These are phyloP conservation scores for Chromoteleia sp. DNA, from an alignment of 2,888 invertebrate genomes.

Conservation along the genomic window DNA sequence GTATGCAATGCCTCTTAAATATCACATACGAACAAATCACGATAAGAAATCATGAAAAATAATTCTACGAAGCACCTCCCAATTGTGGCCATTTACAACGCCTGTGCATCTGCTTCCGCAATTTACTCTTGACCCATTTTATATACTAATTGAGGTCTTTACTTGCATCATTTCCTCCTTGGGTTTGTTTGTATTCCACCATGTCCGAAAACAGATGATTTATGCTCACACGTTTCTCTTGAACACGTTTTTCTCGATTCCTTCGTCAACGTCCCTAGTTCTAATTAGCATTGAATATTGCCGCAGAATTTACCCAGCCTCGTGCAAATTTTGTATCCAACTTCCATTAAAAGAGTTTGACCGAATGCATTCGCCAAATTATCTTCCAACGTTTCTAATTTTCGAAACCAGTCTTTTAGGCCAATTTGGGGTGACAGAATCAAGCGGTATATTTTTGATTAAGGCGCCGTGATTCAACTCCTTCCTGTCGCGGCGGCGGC, in stretches of 20 bases:
- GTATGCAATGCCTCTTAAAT: too few species aligned
- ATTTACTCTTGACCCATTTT: constrained; percentile 73
- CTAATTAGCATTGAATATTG: too few species aligned
- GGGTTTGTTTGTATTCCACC: constrained; percentile 40
- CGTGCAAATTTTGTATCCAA: too few species aligned
- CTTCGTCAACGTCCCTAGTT: too few species aligned
- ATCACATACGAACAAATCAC: constrained; percentile 59
- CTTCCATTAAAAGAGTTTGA: too few species aligned
- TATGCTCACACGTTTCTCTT: constrained; percentile 20
- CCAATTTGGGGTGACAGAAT: background rate
- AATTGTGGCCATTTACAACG: constrained; percentile 72
- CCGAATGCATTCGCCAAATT: too few species aligned
- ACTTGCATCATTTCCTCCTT: constrained; percentile 67
- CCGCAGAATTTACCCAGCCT: too few species aligned
- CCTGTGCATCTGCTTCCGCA: constrained; percentile 73
- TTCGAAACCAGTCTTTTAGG: background rate
- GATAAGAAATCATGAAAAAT: constrained; percentile 65
- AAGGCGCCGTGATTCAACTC: constrained; percentile 51
- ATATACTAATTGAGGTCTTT: constrained; percentile 63
- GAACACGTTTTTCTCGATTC: too few species aligned
- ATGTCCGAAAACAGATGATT: constrained; percentile 41
- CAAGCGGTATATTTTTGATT: constrained; percentile 12
- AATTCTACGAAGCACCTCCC: constrained; percentile 73
- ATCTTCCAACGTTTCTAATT: background rate
- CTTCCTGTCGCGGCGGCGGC: constrained; percentile 14